Evolutionary conservation across 2,797 vertebrate species (phyloP).

Genomic region (Cephalopachus bancanus): DNA sequence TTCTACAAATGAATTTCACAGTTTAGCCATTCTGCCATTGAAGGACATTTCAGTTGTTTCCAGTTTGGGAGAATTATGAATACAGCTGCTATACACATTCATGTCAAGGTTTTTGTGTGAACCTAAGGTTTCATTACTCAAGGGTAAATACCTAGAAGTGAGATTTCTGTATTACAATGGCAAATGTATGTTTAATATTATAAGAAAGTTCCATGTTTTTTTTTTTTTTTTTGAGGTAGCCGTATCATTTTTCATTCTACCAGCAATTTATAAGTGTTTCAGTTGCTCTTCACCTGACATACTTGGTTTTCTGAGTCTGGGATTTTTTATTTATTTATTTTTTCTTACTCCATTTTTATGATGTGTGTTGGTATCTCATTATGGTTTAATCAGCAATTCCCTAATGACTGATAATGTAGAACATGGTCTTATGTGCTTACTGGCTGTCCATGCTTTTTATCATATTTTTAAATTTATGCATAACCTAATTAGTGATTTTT

Average conservation of each 20-base stretch:
- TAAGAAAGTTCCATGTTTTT: not conserved
- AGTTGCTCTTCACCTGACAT: not conserved
- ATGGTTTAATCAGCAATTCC: not conserved
- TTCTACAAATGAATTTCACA: not conserved
- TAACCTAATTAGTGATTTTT: not conserved
- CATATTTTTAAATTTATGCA: not conserved
- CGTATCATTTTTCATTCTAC: not conserved
- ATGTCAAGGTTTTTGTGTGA: not conserved
- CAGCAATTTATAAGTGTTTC: not conserved
- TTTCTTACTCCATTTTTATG: not conserved
- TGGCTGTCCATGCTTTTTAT: not conserved
- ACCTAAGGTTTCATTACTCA: not conserved
- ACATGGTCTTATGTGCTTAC: not conserved
- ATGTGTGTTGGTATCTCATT: not conserved
- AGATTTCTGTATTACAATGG: not conserved
- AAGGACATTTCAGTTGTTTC: conserved; percentile 19
- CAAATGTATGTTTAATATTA: not conserved
- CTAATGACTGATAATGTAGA: not conserved
- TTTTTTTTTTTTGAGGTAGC: not conserved
- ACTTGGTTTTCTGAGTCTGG: not conserved
- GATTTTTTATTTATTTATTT: not conserved
- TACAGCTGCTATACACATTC: not conserved
- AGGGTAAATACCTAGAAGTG: not conserved
- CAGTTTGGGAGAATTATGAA: not conserved
- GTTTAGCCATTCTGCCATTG: not conserved